These are phyloP conservation scores for Tachina grossa DNA, from an alignment of 2,888 invertebrate genomes.

Conservation along the genomic window DNA sequence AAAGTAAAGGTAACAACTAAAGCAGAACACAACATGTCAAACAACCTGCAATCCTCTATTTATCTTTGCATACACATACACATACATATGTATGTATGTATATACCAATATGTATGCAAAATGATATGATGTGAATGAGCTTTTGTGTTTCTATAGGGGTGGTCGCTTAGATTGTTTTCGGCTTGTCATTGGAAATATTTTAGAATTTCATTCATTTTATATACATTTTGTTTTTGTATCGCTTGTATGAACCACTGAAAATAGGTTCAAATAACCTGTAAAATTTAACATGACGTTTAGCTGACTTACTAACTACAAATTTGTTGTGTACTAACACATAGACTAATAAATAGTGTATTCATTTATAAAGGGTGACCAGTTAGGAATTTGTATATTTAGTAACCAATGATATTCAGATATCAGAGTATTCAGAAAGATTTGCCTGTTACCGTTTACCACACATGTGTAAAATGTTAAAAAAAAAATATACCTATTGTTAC, in stretches of 20 bases:
- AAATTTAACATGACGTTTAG: slow-evolving; percentile 72
- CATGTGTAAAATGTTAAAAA: no score
- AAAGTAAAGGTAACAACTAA: slow-evolving; percentile 71
- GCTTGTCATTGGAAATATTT: slow-evolving; percentile 75
- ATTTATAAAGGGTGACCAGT: no score
- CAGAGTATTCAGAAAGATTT: no score
- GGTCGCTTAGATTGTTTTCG: slow-evolving; percentile 68
- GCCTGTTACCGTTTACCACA: no score
- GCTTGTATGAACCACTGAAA: slow-evolving; percentile 52
- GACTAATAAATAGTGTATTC: background rate
- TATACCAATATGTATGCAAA: background rate
- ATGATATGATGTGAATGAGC: background rate
- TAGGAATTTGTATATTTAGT: no score
- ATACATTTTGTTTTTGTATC: slow-evolving; percentile 68
- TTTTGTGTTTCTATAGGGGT: slow-evolving; percentile 67
- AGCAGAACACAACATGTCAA: slow-evolving; percentile 56
- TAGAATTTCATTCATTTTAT: slow-evolving; percentile 78
- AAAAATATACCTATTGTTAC: no score
- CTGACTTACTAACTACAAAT: slow-evolving; percentile 61
- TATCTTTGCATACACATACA: background rate
- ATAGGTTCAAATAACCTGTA: slow-evolving; percentile 73
- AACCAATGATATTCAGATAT: no score
- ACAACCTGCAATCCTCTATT: slow-evolving; percentile 53
- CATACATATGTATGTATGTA: background rate
- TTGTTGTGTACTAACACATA: background rate